Base-by-base conservation (phyloP, 1,140 invertebrate species). In the Palaemon carinicauda region DNA sequence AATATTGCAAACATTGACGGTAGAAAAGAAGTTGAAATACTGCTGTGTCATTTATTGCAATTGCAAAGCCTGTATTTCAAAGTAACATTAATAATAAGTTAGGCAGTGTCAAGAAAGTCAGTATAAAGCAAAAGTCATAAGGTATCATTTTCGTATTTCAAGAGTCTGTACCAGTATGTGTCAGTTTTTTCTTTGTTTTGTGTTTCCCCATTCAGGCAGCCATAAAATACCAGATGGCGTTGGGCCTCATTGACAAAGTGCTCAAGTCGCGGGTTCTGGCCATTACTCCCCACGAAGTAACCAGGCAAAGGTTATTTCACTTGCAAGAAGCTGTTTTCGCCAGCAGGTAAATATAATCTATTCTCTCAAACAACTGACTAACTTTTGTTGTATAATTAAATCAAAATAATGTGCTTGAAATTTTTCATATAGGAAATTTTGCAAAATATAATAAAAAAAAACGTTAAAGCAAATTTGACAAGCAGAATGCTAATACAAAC, bases 251-350 rank as follows among this genome's bases (percentile, higher is more conserved):
- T 24, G 84, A 86, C 77, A 56, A 75, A 17, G 84, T 86, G 50
- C 51, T 86, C 60, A 69, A 56, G 77, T 50, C 84, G 1, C 84
- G 80, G 15, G 84, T 86, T n/a, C 52, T 86, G 50, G 17, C 41
- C 77, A 71, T 86, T 65, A 74, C 77, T 27, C n/a, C 19, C 1
- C 41, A 80, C 41, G 84, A 86, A 54, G 27, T 21, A 60, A 86
- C 84, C 51, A 80, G 84, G 31, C 84, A 86, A 69, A 65, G 52
- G 50, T 71, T 86, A 41, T 86, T 86, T 65, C 77, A 69, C 15
- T 29, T 80, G 41, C 84, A 86, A 50, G 50, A 80, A 27, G 84
- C 78, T 10, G 84, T 86, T 3, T 86, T 86, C 84, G 14, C 17
- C 15, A 24, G 54, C 56, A 86, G 84, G 84, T 86, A 31, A 31